A percentile compares a stretch with the other conserved stretches of the same genome.
These are phyloP conservation scores for Scelioninae gen. 1 DNA, from an alignment of 2,888 invertebrate genomes.

Conservation along the genomic window DNA sequence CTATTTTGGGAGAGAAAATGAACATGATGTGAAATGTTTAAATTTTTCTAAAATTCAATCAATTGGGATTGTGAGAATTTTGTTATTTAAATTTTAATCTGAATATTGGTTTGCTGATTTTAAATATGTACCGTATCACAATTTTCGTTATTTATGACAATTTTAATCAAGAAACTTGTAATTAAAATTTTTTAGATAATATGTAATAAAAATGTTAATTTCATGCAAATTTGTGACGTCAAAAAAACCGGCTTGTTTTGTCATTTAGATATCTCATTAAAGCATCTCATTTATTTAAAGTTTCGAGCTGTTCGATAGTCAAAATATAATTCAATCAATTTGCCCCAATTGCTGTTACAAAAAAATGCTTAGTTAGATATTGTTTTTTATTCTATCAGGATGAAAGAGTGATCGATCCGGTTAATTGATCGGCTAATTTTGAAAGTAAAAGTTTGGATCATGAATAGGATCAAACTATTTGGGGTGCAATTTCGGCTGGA, in stretches of 20 bases:
- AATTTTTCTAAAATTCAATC: too few species aligned
- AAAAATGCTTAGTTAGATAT: not conserved
- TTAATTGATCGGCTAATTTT: not conserved
- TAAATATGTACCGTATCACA: not conserved
- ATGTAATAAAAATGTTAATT: conserved; percentile 42
- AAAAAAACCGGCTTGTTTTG: conserved; percentile 14
- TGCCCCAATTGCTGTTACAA: not conserved
- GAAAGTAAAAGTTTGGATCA: conserved; percentile 4
- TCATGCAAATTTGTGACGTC: conserved; percentile 12
- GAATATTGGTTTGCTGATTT: not conserved
- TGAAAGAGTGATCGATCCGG: not conserved
- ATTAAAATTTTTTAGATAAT: not conserved
- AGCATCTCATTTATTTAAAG: not conserved
- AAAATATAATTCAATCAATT: conserved; percentile 1
- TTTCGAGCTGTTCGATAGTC: conserved; percentile 1
- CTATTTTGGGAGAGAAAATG: too few species aligned
- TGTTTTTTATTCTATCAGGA: not conserved
- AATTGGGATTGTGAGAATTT: too few species aligned
- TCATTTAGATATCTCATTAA: conserved; percentile 14
- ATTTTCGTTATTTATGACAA: not conserved
- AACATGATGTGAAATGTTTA: too few species aligned
- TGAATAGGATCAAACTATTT: not conserved
- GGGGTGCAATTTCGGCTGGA: not conserved
- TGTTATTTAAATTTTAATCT: too few species aligned
- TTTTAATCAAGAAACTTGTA: not conserved